Conservation (phyloP, 2,797 vertebrate species). For the Calcarius lapponicus region DNA sequence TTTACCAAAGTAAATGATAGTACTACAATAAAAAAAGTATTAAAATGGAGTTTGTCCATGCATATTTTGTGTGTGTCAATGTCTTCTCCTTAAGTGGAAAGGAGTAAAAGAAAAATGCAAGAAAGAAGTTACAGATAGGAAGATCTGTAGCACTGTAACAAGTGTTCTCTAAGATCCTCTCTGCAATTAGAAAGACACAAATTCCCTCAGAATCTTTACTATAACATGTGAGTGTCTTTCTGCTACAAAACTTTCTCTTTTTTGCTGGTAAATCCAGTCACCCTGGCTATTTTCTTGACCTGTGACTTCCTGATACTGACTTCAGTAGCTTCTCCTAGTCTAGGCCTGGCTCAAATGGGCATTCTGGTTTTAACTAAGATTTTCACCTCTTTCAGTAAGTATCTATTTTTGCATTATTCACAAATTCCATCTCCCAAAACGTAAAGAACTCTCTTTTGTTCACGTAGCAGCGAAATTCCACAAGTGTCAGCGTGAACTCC, state of each 20-base stretch:
- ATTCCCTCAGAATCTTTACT: not conserved
- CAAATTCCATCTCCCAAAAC: not conserved
- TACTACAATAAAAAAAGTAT: conserved; percentile 54
- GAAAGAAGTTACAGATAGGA: not conserved
- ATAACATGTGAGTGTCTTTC: not conserved
- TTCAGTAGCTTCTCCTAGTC: not conserved
- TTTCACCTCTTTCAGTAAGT: not conserved
- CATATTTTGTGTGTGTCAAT: conserved; percentile 22
- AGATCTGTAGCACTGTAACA: not conserved
- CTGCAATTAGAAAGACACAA: not conserved
- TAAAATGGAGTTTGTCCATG: conserved; percentile 12
- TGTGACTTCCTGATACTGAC: not conserved
- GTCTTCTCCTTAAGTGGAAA: not conserved
- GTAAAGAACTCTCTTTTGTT: not conserved
- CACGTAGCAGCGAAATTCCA: not conserved
- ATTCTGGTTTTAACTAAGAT: not conserved
- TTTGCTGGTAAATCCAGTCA: not conserved
- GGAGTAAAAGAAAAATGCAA: not conserved
- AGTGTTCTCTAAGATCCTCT: not conserved
- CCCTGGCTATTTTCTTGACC: not conserved
- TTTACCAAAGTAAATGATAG: conserved; percentile 75
- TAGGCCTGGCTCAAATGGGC: not conserved
- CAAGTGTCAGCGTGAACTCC: not conserved
- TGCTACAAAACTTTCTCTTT: not conserved
- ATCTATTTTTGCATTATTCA: not conserved